phyloP scores from a whole-genome alignment of 2,113 vertebrate species.

The Aix galericulata region DNA sequence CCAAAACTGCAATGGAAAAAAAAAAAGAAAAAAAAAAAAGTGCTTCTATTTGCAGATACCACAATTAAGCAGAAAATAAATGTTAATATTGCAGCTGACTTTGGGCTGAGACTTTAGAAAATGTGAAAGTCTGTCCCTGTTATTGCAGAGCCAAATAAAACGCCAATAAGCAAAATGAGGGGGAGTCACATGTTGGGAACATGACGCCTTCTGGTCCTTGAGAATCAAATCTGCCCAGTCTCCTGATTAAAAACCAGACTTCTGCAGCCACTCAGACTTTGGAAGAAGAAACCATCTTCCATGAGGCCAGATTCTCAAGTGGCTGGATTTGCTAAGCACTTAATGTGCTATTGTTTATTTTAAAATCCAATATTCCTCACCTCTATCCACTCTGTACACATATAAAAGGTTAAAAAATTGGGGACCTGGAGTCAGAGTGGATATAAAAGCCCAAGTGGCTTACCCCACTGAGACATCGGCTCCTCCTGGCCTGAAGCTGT shows the following conservation, averaged over 20 bases:
- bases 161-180: background rate
- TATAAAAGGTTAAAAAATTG: background rate
- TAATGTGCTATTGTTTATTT: background rate
- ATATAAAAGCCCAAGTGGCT: accelerated
- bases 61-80: background rate
- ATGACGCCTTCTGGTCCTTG: background rate
- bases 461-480: background rate
- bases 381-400: background rate
- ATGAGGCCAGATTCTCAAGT: background rate
- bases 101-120: background rate
- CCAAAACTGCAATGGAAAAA: background rate
- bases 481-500: background rate
- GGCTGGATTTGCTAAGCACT: background rate
- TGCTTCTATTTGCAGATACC: background rate
- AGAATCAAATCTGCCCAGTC: background rate
- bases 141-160: background rate
- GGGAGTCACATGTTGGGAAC: background rate
- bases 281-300: background rate
- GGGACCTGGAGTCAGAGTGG: background rate
- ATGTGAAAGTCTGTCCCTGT: background rate
- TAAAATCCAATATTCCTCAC: background rate
- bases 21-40: accelerated
- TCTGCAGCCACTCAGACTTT: background rate
- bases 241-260: background rate
- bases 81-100: background rate